These are phyloP conservation scores for Drosophila azteca DNA, from an alignment of 1,140 invertebrate genomes.

Conservation along the genomic window DNA sequence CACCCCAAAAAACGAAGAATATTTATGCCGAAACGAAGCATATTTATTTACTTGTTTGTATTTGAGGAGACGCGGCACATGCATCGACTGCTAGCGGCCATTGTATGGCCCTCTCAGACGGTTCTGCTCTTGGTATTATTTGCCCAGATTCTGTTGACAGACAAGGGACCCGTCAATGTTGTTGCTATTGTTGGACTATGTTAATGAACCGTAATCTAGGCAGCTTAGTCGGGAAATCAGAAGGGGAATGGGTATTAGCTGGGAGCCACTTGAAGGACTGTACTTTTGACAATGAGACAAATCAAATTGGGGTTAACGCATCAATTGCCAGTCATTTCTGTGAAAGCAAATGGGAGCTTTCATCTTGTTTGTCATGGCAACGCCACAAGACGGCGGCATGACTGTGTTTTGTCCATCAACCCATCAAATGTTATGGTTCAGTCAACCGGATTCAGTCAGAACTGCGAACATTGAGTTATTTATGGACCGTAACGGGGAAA, in stretches of 20 bases:
- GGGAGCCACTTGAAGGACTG: constrained; percentile 43
- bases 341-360: constrained; percentile 45
- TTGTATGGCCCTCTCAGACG: constrained; percentile 50
- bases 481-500: constrained; percentile 39
- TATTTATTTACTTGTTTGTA: constrained; percentile 64
- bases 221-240: constrained; percentile 14
- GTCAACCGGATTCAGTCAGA: constrained; percentile 6
- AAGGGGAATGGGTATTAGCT: not conserved
- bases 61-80: constrained; percentile 16
- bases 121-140: constrained; percentile 42
- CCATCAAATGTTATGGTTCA: constrained; percentile 42
- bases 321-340: constrained; percentile 45
- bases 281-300: constrained; percentile 54
- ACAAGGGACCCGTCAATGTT: constrained; percentile 3
- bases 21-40: constrained; percentile 54
- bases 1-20: constrained; percentile 36
- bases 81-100: constrained; percentile 21
- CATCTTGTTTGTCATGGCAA: constrained; percentile 45
- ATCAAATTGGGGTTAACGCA: constrained; percentile 62
- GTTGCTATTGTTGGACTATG: constrained; percentile 36
- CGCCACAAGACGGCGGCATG: constrained; percentile 1
- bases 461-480: constrained; percentile 37
- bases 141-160: constrained; percentile 51
- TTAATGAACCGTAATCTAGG: constrained; percentile 64
- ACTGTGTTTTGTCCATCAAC: not conserved